Conservation (phyloP, 2,797 vertebrate species). For the Protosalanx chinensis region DNA sequence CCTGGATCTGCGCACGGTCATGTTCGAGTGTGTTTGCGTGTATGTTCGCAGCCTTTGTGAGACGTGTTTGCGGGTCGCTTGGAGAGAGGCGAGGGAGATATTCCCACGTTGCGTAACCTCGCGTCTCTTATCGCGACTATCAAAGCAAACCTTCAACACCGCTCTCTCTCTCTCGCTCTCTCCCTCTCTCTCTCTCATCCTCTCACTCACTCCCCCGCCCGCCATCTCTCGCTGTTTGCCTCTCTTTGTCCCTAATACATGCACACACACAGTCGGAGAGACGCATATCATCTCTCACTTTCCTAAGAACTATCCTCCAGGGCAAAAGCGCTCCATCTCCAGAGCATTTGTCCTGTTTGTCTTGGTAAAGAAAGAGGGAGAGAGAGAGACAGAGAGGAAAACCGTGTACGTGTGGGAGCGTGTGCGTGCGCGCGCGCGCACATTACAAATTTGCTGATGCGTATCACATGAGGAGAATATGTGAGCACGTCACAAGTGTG, state of each 20-base stretch:
- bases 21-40: conserved; percentile 30
- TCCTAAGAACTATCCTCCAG: conserved; percentile 8
- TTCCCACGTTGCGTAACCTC: conserved; percentile 58
- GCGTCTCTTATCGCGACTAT: conserved; percentile 60
- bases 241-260: conserved; percentile 36
- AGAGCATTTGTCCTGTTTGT: conserved; percentile 53
- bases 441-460: too few relatives aligned
- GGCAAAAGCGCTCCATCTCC: conserved; percentile 48
- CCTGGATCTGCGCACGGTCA: too few relatives aligned
- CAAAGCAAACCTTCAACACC: conserved; percentile 57
- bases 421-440: conserved; percentile 12
- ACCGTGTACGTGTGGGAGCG: conserved; percentile 36
- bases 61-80: conserved; percentile 54
- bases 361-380: conserved; percentile 40
- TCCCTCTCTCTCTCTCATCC: conserved; percentile 10
- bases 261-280: background rate
- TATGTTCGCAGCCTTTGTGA: conserved; percentile 41
- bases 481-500: conserved; percentile 1
- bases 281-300: conserved; percentile 17
- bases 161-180: conserved; percentile 32
- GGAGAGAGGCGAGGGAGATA: conserved; percentile 49
- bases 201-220: background rate
- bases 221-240: conserved; percentile 11
- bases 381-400: background rate
- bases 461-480: too few relatives aligned